Percentiles rank a stretch among this genome's conserved stretches.
These are phyloP conservation scores for Antrozous pallidus DNA, from an alignment of 2,797 vertebrate genomes.

Conservation along the genomic window DNA sequence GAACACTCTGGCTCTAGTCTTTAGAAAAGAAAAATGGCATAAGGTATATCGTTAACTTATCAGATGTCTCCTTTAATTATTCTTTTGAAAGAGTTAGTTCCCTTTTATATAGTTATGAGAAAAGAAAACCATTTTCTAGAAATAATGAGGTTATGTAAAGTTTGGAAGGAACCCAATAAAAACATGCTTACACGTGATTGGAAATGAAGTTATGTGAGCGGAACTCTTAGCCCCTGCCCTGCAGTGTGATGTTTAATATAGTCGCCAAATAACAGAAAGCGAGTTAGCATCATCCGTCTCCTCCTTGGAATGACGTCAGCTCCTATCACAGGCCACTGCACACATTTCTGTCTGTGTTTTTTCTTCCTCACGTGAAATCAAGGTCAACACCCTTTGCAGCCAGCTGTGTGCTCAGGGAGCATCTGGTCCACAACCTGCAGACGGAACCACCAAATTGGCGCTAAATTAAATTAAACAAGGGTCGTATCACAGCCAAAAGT, in stretches of 20 bases:
- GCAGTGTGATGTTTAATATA: background rate
- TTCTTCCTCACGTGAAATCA: background rate
- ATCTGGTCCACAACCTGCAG: background rate
- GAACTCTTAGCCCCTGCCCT: background rate
- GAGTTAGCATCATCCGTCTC: background rate
- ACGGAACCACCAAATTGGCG: background rate
- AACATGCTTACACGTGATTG: background rate
- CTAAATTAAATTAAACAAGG: background rate
- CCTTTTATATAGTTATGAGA: background rate
- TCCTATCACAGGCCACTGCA: background rate
- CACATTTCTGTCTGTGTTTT: background rate
- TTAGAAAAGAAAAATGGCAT: background rate
- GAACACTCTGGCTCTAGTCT: constrained; percentile 6
- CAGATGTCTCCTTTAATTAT: background rate
- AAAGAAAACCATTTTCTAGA: constrained; percentile 27
- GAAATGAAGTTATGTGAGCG: background rate
- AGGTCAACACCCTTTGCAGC: background rate
- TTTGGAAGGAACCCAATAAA: constrained; percentile 21
- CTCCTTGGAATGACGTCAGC: background rate
- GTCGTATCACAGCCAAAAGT: background rate
- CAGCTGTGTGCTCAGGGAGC: constrained; percentile 16
- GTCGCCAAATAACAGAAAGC: background rate
- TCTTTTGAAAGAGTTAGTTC: constrained; percentile 25
- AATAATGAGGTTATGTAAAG: background rate
- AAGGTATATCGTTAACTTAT: background rate